Conservation (phyloP, 2,797 vertebrate genomes). For the Poecilia gillii region DNA sequence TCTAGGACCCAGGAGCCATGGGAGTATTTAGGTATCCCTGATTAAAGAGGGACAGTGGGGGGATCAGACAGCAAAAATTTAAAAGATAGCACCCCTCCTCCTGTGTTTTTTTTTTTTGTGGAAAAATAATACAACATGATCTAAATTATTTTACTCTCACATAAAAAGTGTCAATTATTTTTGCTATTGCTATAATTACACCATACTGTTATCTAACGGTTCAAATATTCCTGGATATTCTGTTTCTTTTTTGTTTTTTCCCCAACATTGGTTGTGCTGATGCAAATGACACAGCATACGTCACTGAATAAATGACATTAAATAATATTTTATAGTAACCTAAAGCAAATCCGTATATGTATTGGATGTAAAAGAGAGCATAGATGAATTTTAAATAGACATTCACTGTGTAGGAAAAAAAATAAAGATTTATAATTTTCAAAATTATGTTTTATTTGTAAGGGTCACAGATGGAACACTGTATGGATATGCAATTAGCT, state of each 20-base stretch:
- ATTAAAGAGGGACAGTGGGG: slow-evolving; percentile 49
- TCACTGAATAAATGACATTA: background rate
- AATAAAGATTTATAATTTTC: background rate
- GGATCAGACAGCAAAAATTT: slow-evolving; percentile 26
- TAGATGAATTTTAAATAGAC: too few relatives aligned
- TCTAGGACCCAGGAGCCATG: slow-evolving; percentile 50
- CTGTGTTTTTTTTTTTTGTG: background rate
- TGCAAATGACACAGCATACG: background rate
- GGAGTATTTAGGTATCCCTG: slow-evolving; percentile 51
- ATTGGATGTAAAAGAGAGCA: background rate
- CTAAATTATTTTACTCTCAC: background rate
- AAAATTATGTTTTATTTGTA: background rate
- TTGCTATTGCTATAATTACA: background rate
- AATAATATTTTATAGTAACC: background rate
- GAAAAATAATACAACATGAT: background rate
- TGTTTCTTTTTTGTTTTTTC: background rate
- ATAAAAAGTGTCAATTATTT: background rate
- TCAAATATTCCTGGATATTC: background rate
- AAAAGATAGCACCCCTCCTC: background rate
- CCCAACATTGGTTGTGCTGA: background rate
- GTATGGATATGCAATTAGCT: background rate
- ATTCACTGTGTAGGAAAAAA: too few relatives aligned
- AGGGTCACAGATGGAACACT: background rate
- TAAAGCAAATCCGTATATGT: background rate
- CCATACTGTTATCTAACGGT: background rate